A percentile compares a stretch with the other conserved stretches of the same genome.
These are phyloP conservation scores for Lasioglossum baleicum DNA, from an alignment of 1,140 invertebrate species.

Conservation along the genomic window DNA sequence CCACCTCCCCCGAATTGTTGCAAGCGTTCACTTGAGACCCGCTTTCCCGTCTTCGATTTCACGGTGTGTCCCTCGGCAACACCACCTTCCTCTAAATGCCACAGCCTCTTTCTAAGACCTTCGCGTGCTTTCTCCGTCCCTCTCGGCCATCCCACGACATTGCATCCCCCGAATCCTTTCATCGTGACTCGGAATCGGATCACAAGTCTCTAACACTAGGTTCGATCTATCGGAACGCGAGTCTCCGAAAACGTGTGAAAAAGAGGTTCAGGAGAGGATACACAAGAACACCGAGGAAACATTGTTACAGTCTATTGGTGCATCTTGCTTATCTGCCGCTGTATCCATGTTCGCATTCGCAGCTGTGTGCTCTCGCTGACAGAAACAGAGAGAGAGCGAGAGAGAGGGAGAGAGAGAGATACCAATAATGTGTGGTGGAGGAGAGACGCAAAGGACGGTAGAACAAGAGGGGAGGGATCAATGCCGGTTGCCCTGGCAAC, in stretches of 20 bases:
- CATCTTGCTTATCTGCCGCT: not conserved
- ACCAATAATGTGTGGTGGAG: constrained; percentile 49
- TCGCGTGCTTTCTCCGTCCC: not conserved
- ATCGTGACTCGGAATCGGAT: constrained; percentile 14
- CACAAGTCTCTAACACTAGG: constrained; percentile 30
- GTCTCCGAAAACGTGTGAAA: not conserved
- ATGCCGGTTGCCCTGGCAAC: constrained; percentile 78
- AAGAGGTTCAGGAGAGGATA: constrained; percentile 20
- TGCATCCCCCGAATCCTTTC: constrained; percentile 4
- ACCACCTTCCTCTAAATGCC: constrained; percentile 2
- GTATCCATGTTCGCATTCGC: constrained; percentile 7
- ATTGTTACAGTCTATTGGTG: constrained; percentile 20
- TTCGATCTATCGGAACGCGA: constrained; percentile 2
- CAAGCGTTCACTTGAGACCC: too few species aligned
- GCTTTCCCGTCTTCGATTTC: constrained; percentile 13
- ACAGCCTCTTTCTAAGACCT: not conserved
- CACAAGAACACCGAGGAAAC: constrained; percentile 13
- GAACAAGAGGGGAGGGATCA: constrained; percentile 75
- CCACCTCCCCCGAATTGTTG: too few species aligned
- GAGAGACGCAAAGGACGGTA: constrained; percentile 53
- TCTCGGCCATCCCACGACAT: constrained; percentile 3
- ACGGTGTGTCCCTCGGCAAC: not conserved
- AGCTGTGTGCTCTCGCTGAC: constrained; percentile 9
- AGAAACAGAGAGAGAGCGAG: constrained; percentile 34
- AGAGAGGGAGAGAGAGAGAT: constrained; percentile 32